phyloP scores from a whole-genome alignment of 2,113 vertebrate genomes.

The Hiodon alosoides region DNA sequence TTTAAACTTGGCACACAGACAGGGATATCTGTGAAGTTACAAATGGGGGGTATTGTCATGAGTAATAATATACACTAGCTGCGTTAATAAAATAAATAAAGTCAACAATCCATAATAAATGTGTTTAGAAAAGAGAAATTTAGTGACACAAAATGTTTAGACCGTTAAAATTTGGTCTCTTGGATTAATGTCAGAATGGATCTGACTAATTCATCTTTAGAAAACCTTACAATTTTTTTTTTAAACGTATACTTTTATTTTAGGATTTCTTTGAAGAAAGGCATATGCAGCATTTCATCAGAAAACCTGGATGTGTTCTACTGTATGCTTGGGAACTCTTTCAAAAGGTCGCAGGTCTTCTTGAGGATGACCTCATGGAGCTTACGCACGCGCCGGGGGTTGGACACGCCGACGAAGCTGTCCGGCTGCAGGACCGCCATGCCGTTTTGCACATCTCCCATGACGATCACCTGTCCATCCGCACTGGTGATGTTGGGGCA shows the following conservation, averaged over 20 bases:
- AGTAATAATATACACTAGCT: constrained; percentile 17
- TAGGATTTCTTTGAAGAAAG: not conserved
- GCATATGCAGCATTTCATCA: constrained; percentile 8
- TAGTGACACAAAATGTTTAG: not conserved
- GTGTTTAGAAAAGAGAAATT: not conserved
- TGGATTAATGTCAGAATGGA: not conserved
- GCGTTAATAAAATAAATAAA: constrained; percentile 26
- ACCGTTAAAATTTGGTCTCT: not conserved
- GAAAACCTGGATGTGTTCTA: constrained; percentile 46
- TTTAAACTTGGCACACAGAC: not conserved
- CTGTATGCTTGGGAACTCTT: constrained; percentile 77
- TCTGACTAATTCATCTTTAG: constrained; percentile 5
- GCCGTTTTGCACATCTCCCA: constrained; percentile 84
- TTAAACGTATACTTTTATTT: not conserved
- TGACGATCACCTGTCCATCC: constrained; percentile 86
- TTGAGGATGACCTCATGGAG: constrained; percentile 85
- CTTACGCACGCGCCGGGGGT: constrained; percentile 75
- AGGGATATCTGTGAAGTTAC: not conserved
- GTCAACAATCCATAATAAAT: constrained; percentile 6
- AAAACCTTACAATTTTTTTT: constrained; percentile 6
- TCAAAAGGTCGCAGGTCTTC: constrained; percentile 92
- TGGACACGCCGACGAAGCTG: constrained; percentile 82
- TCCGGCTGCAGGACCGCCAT: constrained; percentile 88
- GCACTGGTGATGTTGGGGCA: constrained; percentile 88
- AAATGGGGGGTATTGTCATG: constrained; percentile 7